Percentiles rank a stretch among this genome's conserved stretches.
phyloP scores from a whole-genome alignment of 23 tunicate species.

The Oikopleura dioica region DNA sequence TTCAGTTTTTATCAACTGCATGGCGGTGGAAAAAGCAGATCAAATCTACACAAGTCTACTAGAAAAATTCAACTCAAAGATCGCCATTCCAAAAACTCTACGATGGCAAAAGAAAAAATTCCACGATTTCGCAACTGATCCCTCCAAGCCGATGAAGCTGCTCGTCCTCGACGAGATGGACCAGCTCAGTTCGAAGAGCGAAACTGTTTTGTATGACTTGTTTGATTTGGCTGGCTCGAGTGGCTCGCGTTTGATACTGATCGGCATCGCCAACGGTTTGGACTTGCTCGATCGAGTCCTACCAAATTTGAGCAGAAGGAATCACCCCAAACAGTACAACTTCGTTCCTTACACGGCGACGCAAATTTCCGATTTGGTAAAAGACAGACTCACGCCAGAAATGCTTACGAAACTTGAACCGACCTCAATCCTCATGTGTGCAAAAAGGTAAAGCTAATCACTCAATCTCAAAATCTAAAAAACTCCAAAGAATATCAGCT shows the following conservation, averaged over 20 bases:
- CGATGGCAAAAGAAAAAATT: constrained; percentile 13
- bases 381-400: not conserved
- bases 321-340: not conserved
- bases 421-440: constrained; percentile 62
- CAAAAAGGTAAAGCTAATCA: too few relatives aligned
- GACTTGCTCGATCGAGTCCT: constrained; percentile 80
- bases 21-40: constrained; percentile 37
- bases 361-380: constrained; percentile 13
- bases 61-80: constrained; percentile 26
- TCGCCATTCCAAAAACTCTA: constrained; percentile 27
- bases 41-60: constrained; percentile 40
- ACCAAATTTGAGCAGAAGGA: constrained; percentile 27
- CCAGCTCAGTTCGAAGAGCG: constrained; percentile 43
- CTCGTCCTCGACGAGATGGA: constrained; percentile 91
- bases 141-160: constrained; percentile 19
- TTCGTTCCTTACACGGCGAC: constrained; percentile 8
- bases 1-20: constrained; percentile 36
- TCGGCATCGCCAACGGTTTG: constrained; percentile 84
- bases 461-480: too few relatives aligned
- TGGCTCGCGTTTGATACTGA: constrained; percentile 33
- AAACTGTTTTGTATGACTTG: constrained; percentile 62
- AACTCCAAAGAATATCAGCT: too few relatives aligned
- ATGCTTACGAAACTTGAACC: constrained; percentile 22
- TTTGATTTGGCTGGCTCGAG: constrained; percentile 34
- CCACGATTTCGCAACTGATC: not conserved